These are phyloP conservation scores for Odontamblyopus rebecca DNA, from an alignment of 2,797 vertebrate species.

Conservation along the genomic window DNA sequence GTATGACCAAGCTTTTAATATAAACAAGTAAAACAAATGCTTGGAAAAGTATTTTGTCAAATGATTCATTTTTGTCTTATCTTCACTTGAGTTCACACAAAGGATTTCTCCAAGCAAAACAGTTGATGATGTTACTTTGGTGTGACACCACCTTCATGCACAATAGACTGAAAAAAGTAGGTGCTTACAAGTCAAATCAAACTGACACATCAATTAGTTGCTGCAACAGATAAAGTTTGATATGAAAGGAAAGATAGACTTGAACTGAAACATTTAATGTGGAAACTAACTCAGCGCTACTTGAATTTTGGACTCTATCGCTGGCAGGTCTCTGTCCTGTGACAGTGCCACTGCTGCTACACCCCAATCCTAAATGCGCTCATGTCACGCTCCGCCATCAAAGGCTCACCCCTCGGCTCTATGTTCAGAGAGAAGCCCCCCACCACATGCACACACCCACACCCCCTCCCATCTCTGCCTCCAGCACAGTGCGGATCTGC, in stretches of 20 bases:
- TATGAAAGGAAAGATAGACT: neutral
- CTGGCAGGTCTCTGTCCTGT: conserved; percentile 60
- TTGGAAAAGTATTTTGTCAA: neutral
- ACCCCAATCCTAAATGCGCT: conserved; percentile 64
- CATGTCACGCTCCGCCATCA: conserved; percentile 73
- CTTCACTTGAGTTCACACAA: neutral
- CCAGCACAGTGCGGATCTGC: conserved; percentile 56
- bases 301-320: conserved; percentile 24
- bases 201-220: neutral
- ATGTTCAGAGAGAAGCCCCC: conserved; percentile 60
- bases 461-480: conserved; percentile 44
- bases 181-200: neutral
- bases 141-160: neutral
- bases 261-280: conserved; percentile 21
- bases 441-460: neutral
- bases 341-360: conserved; percentile 41
- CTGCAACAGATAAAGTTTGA: conserved; percentile 13
- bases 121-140: neutral
- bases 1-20: neutral
- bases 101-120: neutral
- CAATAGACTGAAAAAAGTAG: neutral
- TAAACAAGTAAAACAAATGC: neutral
- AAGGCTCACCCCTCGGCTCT: conserved; percentile 70
- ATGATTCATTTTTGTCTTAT: neutral
- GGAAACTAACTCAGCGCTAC: conserved; percentile 35